phyloP scores from a whole-genome alignment of 2,113 vertebrate genomes.

The Gobio gobio region DNA sequence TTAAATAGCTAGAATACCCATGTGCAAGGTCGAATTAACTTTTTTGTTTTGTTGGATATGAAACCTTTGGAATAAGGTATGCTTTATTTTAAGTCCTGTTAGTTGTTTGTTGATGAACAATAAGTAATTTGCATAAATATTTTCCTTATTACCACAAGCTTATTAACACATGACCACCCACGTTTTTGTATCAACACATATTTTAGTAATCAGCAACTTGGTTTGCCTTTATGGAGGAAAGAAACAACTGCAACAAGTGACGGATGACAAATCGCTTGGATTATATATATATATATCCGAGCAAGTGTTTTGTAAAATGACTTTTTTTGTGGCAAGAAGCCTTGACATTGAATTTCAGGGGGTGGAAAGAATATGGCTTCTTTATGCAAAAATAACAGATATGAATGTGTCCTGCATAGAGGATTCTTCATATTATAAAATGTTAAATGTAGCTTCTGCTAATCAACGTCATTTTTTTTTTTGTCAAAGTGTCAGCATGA shows the following conservation, averaged over 20 bases:
- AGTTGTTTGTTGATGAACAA: not conserved
- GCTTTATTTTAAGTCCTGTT: not conserved
- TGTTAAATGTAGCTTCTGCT: not conserved
- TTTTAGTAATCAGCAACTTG: not conserved
- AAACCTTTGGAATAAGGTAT: not conserved
- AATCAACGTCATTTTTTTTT: not conserved
- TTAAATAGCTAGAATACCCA: no score
- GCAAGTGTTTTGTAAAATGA: not conserved
- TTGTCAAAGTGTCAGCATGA: constrained; percentile 11
- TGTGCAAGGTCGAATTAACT: not conserved
- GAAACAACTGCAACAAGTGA: no score
- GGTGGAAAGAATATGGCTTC: not conserved
- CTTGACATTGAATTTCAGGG: not conserved
- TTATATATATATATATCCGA: not conserved
- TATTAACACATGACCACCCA: no score
- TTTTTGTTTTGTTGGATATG: not conserved
- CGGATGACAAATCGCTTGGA: not conserved
- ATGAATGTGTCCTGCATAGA: constrained; percentile 4
- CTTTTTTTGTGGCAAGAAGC: not conserved
- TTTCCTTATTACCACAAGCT: no score
- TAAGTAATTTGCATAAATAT: not conserved
- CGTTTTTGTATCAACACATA: no score
- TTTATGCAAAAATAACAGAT: constrained; percentile 54
- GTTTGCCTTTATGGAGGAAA: not conserved
- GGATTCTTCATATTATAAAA: not conserved